phyloP scores from a whole-genome alignment of 1,140 invertebrate genomes.

The Aricia agestis region DNA sequence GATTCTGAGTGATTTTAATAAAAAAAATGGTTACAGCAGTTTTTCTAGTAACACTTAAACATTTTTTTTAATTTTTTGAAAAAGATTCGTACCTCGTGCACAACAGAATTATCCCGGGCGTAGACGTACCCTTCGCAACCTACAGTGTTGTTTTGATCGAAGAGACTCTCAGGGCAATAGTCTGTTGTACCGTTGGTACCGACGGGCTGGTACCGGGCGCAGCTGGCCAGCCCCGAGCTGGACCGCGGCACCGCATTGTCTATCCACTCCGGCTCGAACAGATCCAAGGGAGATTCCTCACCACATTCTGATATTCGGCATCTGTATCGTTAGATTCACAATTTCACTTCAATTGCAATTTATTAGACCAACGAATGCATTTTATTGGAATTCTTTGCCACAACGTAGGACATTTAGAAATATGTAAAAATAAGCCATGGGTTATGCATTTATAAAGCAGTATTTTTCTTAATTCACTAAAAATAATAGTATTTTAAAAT shows the following conservation, averaged over 20 bases:
- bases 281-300: constrained; percentile 32
- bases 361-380: too few relatives aligned
- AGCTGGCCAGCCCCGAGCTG: constrained; percentile 37
- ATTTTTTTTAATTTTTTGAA: too few relatives aligned
- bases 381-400: too few relatives aligned
- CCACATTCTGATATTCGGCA: constrained; percentile 57
- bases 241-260: constrained; percentile 43
- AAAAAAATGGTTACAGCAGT: too few relatives aligned
- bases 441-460: too few relatives aligned
- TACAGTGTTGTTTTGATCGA: constrained; percentile 32
- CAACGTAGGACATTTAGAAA: too few relatives aligned
- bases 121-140: constrained; percentile 52
- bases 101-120: constrained; percentile 51
- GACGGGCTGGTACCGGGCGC: constrained; percentile 38
- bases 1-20: too few relatives aligned
- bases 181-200: constrained; percentile 32
- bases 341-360: too few relatives aligned
- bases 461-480: too few relatives aligned
- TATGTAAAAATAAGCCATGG: too few relatives aligned
- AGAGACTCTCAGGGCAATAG: constrained; percentile 43
- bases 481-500: too few relatives aligned
- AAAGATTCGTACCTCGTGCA: constrained; percentile 50
- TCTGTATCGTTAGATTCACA: constrained; percentile 29
- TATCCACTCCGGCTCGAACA: constrained; percentile 45
- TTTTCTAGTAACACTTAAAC: too few relatives aligned